Conservation (phyloP, 2,113 vertebrate genomes). For the Orthochromis indermauri region DNA sequence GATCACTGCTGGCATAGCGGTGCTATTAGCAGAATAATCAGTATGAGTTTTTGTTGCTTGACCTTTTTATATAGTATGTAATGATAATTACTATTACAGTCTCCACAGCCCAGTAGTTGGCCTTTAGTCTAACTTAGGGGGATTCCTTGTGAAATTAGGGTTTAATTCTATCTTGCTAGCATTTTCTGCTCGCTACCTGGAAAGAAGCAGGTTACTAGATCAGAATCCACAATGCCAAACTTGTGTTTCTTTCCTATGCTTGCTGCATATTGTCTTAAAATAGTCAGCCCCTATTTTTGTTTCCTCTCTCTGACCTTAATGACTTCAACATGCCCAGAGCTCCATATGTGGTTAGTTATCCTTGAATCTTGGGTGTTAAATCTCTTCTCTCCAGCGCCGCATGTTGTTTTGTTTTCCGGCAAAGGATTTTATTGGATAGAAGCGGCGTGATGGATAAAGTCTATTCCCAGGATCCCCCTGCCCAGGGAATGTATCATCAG, state of each 20-base stretch:
- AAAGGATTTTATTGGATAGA: conserved; percentile 26
- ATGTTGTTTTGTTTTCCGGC: conserved; percentile 7
- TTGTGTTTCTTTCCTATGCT: neutral
- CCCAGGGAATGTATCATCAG: conserved; percentile 25
- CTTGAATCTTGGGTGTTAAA: conserved; percentile 31
- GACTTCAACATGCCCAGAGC: neutral
- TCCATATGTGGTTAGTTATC: neutral
- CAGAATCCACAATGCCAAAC: neutral
- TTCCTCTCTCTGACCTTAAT: neutral
- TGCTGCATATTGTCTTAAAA: neutral
- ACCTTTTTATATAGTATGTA: neutral
- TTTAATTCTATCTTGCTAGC: neutral
- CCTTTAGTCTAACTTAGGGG: neutral
- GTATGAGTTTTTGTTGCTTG: neutral
- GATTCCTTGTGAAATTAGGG: neutral
- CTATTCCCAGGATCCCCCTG: conserved; percentile 29
- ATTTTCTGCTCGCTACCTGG: neutral
- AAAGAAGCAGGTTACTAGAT: neutral
- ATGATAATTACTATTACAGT: neutral
- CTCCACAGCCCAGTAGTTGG: neutral
- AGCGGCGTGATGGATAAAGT: conserved; percentile 41
- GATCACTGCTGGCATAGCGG: neutral
- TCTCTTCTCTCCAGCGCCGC: neutral
- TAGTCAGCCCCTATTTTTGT: neutral
- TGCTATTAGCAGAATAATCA: neutral